phyloP scores from a whole-genome alignment of 2,797 vertebrate genomes.

The Gymnodraco acuticeps region DNA sequence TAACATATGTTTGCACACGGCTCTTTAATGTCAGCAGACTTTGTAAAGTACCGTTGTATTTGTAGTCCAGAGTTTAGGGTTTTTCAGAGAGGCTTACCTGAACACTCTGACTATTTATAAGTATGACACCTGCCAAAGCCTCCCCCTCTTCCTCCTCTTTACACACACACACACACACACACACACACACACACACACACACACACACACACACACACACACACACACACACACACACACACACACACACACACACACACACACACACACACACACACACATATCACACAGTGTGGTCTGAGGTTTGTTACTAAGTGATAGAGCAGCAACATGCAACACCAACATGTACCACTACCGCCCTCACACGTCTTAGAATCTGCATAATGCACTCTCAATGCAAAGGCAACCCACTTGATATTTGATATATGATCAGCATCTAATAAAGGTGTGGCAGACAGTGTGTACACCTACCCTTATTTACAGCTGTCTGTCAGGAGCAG shows the following conservation, averaged over 20 bases:
- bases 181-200: no score
- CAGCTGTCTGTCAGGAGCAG: neutral
- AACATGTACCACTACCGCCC: constrained; percentile 47
- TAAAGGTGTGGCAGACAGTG: neutral
- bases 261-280: no score
- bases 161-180: no score
- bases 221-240: neutral
- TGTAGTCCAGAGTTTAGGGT: constrained; percentile 1
- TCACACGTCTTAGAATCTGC: constrained; percentile 23
- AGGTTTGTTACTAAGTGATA: constrained; percentile 75
- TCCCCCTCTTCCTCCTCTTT: constrained; percentile 25
- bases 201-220: neutral
- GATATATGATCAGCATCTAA: neutral
- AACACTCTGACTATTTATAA: constrained; percentile 63
- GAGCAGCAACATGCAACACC: constrained; percentile 60
- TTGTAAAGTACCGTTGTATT: neutral
- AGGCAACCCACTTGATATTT: neutral
- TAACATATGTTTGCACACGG: no score
- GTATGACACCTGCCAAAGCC: constrained; percentile 42
- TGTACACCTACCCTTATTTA: neutral
- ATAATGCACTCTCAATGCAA: constrained; percentile 10
- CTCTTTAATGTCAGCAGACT: no score
- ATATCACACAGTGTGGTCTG: constrained; percentile 71
- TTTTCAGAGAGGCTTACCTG: constrained; percentile 25
- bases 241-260: no score